Evolutionary conservation across 2,113 vertebrate species (phyloP).

Genomic region (Mobula birostris): DNA sequence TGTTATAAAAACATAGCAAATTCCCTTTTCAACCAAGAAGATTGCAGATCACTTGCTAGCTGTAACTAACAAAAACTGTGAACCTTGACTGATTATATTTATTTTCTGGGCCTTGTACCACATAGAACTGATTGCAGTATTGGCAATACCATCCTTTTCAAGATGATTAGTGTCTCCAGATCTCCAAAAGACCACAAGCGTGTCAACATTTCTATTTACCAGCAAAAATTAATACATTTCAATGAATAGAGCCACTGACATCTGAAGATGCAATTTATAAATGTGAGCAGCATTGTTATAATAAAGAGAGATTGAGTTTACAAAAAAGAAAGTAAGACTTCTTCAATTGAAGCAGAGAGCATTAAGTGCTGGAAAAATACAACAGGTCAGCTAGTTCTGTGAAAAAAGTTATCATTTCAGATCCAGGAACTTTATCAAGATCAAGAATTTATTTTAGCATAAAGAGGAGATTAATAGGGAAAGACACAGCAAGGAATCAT

Average conservation of each 20-base stretch:
- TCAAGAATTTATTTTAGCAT: too few relatives aligned
- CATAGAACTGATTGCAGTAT: background rate
- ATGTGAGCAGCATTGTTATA: too few relatives aligned
- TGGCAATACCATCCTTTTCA: background rate
- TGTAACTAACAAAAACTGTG: background rate
- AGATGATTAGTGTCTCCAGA: background rate
- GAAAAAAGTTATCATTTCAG: too few relatives aligned
- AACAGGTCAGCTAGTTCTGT: too few relatives aligned
- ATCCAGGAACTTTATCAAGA: too few relatives aligned
- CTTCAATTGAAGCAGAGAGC: too few relatives aligned
- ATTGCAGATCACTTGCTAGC: background rate
- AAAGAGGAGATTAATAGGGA: too few relatives aligned
- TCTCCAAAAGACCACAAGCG: background rate
- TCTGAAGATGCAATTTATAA: background rate
- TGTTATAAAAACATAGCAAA: background rate
- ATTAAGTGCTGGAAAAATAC: too few relatives aligned
- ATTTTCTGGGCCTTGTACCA: background rate
- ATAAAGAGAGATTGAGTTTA: too few relatives aligned
- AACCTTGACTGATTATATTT: background rate
- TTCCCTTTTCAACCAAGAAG: background rate
- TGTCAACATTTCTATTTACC: background rate
- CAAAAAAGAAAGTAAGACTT: too few relatives aligned
- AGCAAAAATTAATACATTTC: background rate
- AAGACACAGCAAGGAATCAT: too few relatives aligned
- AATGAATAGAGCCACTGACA: background rate